Percentiles rank a stretch among this genome's conserved stretches.
Conservation (phyloP, 2,113 vertebrate species). For the Petromus typicus region DNA sequence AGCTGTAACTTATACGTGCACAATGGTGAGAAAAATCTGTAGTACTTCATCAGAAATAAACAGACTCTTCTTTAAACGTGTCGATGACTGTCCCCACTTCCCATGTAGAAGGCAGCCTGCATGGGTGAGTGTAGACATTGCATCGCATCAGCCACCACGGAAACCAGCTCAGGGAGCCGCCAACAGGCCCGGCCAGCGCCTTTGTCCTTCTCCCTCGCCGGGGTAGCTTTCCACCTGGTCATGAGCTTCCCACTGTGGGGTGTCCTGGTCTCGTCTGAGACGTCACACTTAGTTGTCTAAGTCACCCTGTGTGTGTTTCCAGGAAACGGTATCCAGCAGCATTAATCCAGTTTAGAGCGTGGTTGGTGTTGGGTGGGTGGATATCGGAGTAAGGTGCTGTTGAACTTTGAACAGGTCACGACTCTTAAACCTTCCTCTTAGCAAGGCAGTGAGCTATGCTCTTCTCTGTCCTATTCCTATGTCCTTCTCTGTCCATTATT, state of each 20-base stretch:
- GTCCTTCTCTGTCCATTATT: not conserved
- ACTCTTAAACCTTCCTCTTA: fast-evolving
- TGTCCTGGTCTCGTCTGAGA: not conserved
- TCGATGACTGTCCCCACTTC: fast-evolving
- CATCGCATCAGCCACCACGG: not conserved
- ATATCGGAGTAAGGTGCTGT: not conserved
- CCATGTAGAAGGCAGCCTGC: not conserved
- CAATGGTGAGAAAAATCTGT: not conserved
- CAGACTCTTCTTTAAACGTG: not conserved
- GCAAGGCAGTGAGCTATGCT: fast-evolving
- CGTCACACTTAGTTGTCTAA: not conserved
- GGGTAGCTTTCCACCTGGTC: not conserved
- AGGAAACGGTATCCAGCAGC: not conserved
- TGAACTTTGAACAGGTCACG: not conserved
- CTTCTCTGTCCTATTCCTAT: not conserved
- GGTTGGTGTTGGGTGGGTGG: not conserved
- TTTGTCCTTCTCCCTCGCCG: not conserved
- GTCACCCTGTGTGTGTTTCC: not conserved
- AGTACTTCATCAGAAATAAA: not conserved
- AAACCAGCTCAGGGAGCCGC: not conserved
- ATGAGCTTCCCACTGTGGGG: fast-evolving
- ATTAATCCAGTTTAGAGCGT: no score
- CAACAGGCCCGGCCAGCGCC: fast-evolving
- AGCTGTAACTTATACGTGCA: not conserved
- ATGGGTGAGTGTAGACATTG: not conserved